Conservation (phyloP, 2,888 invertebrate genomes). For the Artemia sinica region DNA sequence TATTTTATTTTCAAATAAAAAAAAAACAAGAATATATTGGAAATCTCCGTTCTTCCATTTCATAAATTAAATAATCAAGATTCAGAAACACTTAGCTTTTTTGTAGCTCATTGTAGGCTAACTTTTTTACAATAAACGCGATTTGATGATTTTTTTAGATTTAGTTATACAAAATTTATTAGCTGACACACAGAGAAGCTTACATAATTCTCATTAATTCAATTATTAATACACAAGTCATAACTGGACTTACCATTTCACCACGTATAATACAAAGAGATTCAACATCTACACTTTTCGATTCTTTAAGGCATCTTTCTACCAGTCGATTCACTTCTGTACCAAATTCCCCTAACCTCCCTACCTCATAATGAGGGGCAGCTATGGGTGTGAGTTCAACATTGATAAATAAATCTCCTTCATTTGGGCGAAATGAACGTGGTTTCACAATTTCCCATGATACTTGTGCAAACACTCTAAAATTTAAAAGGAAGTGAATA, state of each 20-base stretch:
- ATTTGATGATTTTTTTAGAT: neutral
- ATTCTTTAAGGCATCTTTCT: constrained; percentile 40
- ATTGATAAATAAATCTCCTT: constrained; percentile 68
- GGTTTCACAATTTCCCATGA: constrained; percentile 72
- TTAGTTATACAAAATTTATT: neutral
- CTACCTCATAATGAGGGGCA: constrained; percentile 61
- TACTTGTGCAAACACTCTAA: constrained; percentile 65
- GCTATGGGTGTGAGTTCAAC: constrained; percentile 74
- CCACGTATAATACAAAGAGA: constrained; percentile 83
- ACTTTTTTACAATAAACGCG: no score
- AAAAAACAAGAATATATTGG: no score
- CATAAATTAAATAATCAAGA: no score
- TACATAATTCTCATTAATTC: no score
- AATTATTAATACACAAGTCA: no score
- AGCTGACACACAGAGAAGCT: no score
- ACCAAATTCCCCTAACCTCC: constrained; percentile 36
- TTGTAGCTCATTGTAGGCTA: no score
- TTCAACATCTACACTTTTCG: constrained; percentile 77
- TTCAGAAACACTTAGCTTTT: no score
- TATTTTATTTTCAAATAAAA: no score
- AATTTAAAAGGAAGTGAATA: constrained; percentile 19
- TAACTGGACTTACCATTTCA: constrained; percentile 47
- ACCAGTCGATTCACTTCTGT: constrained; percentile 24
- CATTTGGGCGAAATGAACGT: constrained; percentile 65
- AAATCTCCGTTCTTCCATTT: no score